Conservation (phyloP, 2,888 invertebrate species). For the Nymphalis c-album region DNA sequence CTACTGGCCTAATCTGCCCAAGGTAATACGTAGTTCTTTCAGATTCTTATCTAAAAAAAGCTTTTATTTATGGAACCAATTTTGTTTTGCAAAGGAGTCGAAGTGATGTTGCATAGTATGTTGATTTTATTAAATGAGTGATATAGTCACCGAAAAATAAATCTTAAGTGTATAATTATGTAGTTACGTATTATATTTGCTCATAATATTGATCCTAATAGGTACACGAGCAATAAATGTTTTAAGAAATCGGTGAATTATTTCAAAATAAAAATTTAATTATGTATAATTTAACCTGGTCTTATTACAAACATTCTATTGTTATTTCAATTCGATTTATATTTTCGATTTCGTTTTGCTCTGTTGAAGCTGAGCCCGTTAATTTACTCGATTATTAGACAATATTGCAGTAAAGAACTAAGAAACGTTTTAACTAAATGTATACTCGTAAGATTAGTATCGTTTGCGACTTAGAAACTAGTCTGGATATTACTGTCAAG, state of each 20-base stretch:
- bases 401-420: conserved; percentile 5
- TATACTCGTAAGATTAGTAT: conserved; percentile 23
- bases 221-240: neutral
- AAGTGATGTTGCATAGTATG: too few species aligned
- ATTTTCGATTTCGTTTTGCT: too few species aligned
- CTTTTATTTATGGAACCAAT: too few species aligned
- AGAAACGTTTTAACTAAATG: conserved; percentile 5
- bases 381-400: conserved; percentile 13
- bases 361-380: neutral
- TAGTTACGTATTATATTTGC: too few species aligned
- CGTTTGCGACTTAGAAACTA: conserved; percentile 35
- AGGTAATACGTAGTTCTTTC: too few species aligned
- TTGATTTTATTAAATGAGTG: too few species aligned
- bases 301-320: neutral
- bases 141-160: too few species aligned
- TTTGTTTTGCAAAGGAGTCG: too few species aligned
- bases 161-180: too few species aligned
- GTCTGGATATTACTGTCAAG: conserved; percentile 42
- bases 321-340: neutral
- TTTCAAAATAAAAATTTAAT: too few species aligned
- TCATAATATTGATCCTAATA: neutral
- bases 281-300: neutral
- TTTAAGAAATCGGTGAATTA: neutral
- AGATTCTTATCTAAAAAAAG: too few species aligned
- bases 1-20: too few species aligned